Conservation (phyloP, 2,113 vertebrate genomes). For the Aepyceros melampus region DNA sequence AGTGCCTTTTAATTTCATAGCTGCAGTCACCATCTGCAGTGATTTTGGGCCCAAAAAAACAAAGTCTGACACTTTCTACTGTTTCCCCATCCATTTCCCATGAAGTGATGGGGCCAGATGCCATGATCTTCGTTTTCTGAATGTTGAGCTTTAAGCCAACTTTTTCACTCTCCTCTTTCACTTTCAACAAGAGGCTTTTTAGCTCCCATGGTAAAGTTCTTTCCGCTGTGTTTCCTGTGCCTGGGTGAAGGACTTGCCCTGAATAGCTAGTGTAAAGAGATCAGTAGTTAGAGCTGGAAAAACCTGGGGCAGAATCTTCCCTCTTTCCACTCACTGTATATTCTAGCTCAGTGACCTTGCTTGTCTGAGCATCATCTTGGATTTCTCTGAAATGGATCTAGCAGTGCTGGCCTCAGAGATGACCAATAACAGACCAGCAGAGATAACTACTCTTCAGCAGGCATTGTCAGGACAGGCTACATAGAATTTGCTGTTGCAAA, state of each 20-base stretch:
- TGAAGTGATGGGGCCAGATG: too few species aligned
- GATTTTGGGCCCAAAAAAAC: too few species aligned
- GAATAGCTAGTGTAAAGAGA: neutral
- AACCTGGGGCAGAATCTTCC: neutral
- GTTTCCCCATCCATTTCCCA: too few species aligned
- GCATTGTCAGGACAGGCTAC: neutral
- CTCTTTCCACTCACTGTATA: neutral
- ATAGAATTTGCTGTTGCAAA: neutral
- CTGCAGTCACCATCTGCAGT: too few species aligned
- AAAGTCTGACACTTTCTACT: too few species aligned
- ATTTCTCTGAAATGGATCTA: neutral
- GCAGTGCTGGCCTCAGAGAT: neutral
- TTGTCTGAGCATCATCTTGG: neutral
- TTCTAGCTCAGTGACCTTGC: neutral
- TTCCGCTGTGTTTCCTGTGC: too few species aligned
- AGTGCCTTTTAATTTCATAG: too few species aligned
- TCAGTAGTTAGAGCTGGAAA: neutral
- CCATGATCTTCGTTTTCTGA: too few species aligned
- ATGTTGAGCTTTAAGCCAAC: too few species aligned
- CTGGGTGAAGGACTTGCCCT: neutral
- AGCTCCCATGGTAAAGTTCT: too few species aligned
- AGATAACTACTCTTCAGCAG: neutral
- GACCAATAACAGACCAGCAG: neutral
- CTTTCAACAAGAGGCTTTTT: too few species aligned
- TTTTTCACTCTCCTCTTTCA: too few species aligned